Evolutionary conservation across 1,140 invertebrate species (phyloP).

Genomic region (Ladona fulva): DNA sequence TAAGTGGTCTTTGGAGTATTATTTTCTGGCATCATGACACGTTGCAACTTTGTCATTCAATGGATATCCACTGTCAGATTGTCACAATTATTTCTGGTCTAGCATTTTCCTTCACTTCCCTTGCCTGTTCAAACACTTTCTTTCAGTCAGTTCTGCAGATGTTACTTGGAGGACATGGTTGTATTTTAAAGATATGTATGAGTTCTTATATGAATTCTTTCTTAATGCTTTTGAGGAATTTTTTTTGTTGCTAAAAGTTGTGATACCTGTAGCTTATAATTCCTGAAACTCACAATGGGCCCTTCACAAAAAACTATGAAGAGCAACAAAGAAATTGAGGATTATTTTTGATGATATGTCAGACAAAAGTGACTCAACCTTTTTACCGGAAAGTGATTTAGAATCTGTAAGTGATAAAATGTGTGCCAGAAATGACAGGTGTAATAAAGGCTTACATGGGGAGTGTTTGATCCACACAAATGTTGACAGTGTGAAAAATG

Average conservation of each 20-base stretch:
- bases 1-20: not conserved
- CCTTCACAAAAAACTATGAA: not conserved
- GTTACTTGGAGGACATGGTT: not conserved
- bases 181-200: not conserved
- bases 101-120: too few relatives aligned
- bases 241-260: not conserved
- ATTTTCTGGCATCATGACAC: not conserved
- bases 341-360: not conserved
- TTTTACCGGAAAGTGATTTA: not conserved
- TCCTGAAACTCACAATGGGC: not conserved
- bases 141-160: not conserved
- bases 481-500: not conserved
- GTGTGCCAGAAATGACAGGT: not conserved
- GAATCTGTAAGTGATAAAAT: not conserved
- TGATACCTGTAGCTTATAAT: not conserved
- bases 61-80: not conserved
- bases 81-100: not conserved
- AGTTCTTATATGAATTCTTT: not conserved
- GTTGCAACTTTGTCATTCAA: not conserved
- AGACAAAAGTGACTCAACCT: not conserved
- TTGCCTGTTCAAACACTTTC: not conserved
- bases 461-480: not conserved
- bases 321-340: not conserved
- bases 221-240: not conserved
- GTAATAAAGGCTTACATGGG: not conserved